Base-by-base conservation (phyloP, 2,797 vertebrate species). In the Morus bassanus region DNA sequence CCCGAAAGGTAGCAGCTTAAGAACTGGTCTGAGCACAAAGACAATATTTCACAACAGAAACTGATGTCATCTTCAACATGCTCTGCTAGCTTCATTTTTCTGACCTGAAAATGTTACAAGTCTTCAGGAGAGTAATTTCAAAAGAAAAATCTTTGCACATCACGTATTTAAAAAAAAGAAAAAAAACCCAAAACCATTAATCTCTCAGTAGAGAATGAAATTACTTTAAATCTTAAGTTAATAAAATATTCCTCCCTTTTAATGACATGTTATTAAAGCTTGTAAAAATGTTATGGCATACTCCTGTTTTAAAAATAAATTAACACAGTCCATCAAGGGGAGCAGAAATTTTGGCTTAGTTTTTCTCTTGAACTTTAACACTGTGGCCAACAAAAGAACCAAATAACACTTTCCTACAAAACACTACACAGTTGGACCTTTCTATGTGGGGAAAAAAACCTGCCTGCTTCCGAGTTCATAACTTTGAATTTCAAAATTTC, bases 371-470 rank as follows among this genome's bases (percentile, higher is more conserved):
- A 80, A 19, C 13, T 64, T 81, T 18, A 73, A 22, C 19, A 8
- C 14, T n/a, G 27, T n/a, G 28, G 31, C 51, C 51, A 67, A 28
- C n/a, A 70, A 67, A 81, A 75, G 33, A 69, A 54, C 54, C 27
- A 64, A 24, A 7, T 67, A 79, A 70, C 35, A 15, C 43, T 51
- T 86, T 41, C 23, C 31, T 65, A 28, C 7, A 12, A 69, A 76
- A 72, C 4, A 2, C 18, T 68, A 10, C 13, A 10, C 0, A 2
- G 7, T 76, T 85, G 22, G 41, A 82, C 35, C 27, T 85, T 88
- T 65, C 18, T 31, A 2, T 5, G 0, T 5, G 23, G 18, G 0
- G 9, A 6, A 18, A n/a, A 57, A 35, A 35, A 14, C 19, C 10
- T 14, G 45, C 18, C 60, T 86, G 45, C 35, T 86, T 54, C 27